A percentile compares a stretch with the other conserved stretches of the same genome.
Evolutionary conservation across 2,888 invertebrate genomes (phyloP).

Genomic region (Trypoxylon attenuatum): DNA sequence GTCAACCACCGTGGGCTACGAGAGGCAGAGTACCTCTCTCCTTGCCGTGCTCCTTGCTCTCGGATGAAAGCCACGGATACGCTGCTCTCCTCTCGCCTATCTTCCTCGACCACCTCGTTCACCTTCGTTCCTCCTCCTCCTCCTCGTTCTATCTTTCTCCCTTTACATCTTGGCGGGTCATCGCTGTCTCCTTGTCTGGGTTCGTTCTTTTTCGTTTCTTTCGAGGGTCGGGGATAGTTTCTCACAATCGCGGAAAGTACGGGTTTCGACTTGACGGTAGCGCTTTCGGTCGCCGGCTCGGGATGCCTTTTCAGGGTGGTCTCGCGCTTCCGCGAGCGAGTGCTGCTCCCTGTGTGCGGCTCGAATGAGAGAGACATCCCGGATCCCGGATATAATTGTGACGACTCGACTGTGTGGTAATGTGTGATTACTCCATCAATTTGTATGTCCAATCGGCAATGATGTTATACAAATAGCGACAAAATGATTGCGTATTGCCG

Average conservation of each 20-base stretch:
- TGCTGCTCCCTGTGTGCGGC: no score
- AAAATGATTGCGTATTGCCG: no score
- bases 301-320: conserved; percentile 39
- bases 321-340: no score
- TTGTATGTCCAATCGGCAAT: no score
- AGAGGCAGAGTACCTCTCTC: conserved; percentile 4
- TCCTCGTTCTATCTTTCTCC: background rate
- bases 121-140: background rate
- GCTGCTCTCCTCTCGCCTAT: background rate
- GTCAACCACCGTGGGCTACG: conserved; percentile 51
- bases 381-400: no score
- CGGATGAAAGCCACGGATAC: background rate
- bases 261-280: background rate
- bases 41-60: conserved; percentile 12
- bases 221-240: conserved; percentile 11
- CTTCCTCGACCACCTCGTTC: background rate
- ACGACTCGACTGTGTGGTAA: background rate
- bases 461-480: no score
- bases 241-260: conserved; percentile 41
- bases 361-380: no score
- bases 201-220: background rate
- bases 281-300: background rate
- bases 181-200: no score
- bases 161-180: no score
- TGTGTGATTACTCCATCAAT: no score